Evolutionary conservation across 1,140 invertebrate genomes (phyloP).

Genomic region (Drosophila ananassae): DNA sequence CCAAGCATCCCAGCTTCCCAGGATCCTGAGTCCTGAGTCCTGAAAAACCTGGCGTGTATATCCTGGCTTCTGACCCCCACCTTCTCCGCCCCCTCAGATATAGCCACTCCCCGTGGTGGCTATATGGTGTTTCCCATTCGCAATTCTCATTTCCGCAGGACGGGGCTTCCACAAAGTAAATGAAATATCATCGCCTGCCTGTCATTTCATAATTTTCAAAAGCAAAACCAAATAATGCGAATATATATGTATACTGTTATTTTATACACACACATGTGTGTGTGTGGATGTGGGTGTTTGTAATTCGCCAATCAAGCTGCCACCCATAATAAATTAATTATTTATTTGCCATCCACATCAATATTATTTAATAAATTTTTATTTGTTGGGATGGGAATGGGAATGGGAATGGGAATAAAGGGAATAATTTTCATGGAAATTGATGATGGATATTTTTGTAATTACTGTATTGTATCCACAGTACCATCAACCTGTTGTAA

Average conservation of each 20-base stretch:
- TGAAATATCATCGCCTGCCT: conserved; percentile 71
- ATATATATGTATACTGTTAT: neutral
- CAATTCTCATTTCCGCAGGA: conserved; percentile 41
- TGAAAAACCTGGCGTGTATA: conserved; percentile 6
- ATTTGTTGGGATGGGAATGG: neutral
- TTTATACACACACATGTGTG: conserved; percentile 5
- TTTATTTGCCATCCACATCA: conserved; percentile 64
- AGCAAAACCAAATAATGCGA: conserved; percentile 23
- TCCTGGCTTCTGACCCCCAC: neutral
- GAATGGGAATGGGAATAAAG: too few species aligned
- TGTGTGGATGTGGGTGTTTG: conserved; percentile 2
- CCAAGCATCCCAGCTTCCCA: neutral
- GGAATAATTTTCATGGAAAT: conserved; percentile 10
- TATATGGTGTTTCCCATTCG: conserved; percentile 7
- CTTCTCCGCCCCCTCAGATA: neutral
- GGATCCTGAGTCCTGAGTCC: neutral
- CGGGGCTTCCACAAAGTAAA: conserved; percentile 59
- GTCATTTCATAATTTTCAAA: conserved; percentile 68
- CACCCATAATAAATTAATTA: conserved; percentile 63
- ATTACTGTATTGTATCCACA: too few species aligned
- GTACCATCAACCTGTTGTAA: too few species aligned
- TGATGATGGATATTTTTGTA: neutral
- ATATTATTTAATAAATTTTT: conserved; percentile 53
- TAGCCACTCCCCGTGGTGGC: neutral
- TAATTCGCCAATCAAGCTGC: conserved; percentile 18